A percentile compares a stretch with the other conserved stretches of the same genome.
phyloP scores from a whole-genome alignment of 37 sponge, comb jelly and placozoan species.

The Ianthella basta region DNA sequence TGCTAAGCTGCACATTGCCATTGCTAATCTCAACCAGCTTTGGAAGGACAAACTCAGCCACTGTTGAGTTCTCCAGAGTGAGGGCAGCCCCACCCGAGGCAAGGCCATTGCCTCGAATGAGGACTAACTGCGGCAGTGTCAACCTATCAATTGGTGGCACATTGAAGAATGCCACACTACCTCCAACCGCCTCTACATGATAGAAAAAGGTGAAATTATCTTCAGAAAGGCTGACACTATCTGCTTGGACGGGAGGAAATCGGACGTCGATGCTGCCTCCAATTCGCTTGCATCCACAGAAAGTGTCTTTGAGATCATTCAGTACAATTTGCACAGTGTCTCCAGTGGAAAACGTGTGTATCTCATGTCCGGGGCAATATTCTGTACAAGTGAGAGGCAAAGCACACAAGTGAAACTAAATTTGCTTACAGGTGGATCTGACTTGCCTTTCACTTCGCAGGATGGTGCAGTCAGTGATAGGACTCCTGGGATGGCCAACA shows the following conservation, averaged over 20 bases:
- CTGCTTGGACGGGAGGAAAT: no score
- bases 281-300: slow-evolving; percentile 70
- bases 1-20: slow-evolving; percentile 35
- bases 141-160: slow-evolving; percentile 25
- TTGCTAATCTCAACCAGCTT: slow-evolving; percentile 56
- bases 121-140: slow-evolving; percentile 56
- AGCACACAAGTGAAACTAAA: no score
- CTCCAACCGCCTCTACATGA: slow-evolving; percentile 52
- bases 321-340: neutral
- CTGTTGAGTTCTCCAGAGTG: neutral
- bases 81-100: slow-evolving; percentile 7
- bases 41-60: slow-evolving; percentile 38
- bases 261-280: slow-evolving; percentile 49
- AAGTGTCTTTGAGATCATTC: slow-evolving; percentile 8
- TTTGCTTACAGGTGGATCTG: no score
- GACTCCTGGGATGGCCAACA: no score
- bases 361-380: neutral
- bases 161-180: slow-evolving; percentile 8
- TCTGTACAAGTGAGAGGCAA: neutral
- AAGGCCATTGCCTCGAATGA: slow-evolving; percentile 49
- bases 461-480: no score
- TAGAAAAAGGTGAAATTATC: slow-evolving; percentile 54
- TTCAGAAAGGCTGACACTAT: slow-evolving; percentile 4
- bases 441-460: no score
- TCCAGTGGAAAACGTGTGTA: neutral